Percentiles rank a stretch among this genome's conserved stretches.
Conservation (phyloP, 1,140 invertebrate genomes). For the Bombus difficillimus region DNA sequence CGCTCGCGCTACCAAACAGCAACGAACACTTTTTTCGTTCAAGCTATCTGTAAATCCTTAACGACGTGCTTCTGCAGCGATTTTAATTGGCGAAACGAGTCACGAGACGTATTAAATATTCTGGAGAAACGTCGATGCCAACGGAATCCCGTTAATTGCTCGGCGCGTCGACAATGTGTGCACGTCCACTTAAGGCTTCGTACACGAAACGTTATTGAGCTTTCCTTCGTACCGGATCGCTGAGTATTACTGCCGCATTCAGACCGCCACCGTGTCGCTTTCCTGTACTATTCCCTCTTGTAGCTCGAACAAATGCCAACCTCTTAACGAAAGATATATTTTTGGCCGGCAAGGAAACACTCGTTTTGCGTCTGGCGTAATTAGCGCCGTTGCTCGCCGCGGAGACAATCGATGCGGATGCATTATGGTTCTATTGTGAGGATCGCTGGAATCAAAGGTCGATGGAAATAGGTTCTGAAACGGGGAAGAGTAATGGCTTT, state of each 20-base stretch:
- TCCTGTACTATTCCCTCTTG: not conserved
- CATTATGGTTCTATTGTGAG: slow-evolving; percentile 30
- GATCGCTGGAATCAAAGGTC: slow-evolving; percentile 15
- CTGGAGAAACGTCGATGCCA: slow-evolving; percentile 11
- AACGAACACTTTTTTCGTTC: slow-evolving; percentile 14
- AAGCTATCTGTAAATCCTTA: slow-evolving; percentile 37
- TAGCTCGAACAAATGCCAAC: slow-evolving; percentile 2
- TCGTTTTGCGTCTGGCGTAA: slow-evolving; percentile 6
- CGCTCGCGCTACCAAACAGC: not conserved
- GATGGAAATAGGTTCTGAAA: not conserved
- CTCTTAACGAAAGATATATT: slow-evolving; percentile 38
- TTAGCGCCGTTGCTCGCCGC: not conserved
- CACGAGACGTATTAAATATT: slow-evolving; percentile 14
- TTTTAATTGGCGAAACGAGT: slow-evolving; percentile 40
- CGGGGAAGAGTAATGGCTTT: slow-evolving; percentile 14
- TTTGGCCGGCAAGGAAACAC: slow-evolving; percentile 11
- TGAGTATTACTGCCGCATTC: slow-evolving; percentile 9
- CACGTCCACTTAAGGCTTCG: slow-evolving; percentile 16
- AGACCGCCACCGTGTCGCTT: not conserved
- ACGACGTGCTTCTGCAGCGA: slow-evolving; percentile 3
- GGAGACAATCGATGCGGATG: slow-evolving; percentile 13
- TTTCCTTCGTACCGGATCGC: not conserved
- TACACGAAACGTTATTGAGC: not conserved
- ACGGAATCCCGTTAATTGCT: slow-evolving; percentile 32
- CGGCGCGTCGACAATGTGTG: slow-evolving; percentile 12